phyloP scores from a whole-genome alignment of 2,888 invertebrate genomes.

The Rosalia funebris region DNA sequence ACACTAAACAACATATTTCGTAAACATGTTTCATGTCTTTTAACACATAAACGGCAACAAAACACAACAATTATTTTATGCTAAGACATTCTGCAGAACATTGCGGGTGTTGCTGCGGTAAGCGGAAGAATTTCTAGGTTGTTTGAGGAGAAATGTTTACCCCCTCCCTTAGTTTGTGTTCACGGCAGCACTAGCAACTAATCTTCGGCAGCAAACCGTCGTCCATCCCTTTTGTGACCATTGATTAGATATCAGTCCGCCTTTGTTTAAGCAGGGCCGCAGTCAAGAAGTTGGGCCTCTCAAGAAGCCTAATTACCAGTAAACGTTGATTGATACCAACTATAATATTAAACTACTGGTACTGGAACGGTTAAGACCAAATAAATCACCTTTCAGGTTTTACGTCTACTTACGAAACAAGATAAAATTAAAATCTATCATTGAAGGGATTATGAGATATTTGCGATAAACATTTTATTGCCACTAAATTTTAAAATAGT shows the following conservation, averaged over 20 bases:
- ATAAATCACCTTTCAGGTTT: neutral
- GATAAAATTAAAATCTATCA: neutral
- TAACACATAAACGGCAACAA: constrained; percentile 18
- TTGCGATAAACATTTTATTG: too few relatives aligned
- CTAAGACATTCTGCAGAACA: constrained; percentile 25
- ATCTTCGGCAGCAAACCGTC: neutral
- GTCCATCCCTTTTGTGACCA: constrained; percentile 11
- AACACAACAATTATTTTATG: constrained; percentile 24
- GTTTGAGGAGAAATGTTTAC: constrained; percentile 26
- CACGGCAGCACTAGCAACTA: neutral
- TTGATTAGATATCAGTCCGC: neutral
- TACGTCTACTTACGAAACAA: neutral
- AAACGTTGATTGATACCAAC: neutral
- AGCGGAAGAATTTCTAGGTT: constrained; percentile 27
- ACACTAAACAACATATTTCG: constrained; percentile 17
- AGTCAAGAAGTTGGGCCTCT: too few relatives aligned
- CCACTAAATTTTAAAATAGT: too few relatives aligned
- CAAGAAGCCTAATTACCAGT: neutral
- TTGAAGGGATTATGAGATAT: neutral
- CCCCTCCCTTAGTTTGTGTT: constrained; percentile 7
- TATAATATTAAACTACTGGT: neutral
- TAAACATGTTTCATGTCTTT: constrained; percentile 17
- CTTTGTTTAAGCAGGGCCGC: constrained; percentile 18
- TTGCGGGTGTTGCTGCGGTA: constrained; percentile 26
- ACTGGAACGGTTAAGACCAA: neutral